These are phyloP conservation scores for Melanotaenia maccullochi DNA, from an alignment of 2,797 vertebrate species.

Conservation along the genomic window DNA sequence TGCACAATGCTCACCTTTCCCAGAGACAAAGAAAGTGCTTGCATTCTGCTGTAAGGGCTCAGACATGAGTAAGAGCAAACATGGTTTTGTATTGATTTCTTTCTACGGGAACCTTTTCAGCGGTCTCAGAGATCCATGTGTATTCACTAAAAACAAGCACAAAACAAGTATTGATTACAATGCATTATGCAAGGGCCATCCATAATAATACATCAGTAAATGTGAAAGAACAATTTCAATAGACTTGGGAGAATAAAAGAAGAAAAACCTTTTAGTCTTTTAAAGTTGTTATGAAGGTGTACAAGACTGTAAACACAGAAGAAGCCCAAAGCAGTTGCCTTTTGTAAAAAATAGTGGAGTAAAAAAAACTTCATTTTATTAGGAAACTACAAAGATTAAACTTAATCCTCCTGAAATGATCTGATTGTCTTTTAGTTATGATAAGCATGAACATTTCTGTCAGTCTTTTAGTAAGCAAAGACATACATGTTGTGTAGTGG, in stretches of 20 bases:
- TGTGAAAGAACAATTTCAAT: slow-evolving; percentile 31
- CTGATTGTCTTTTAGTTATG: not conserved
- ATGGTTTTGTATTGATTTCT: slow-evolving; percentile 72
- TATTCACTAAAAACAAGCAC: slow-evolving; percentile 56
- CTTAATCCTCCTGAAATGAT: not conserved
- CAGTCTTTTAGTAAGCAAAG: no score
- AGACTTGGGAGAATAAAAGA: slow-evolving; percentile 10
- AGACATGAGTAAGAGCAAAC: slow-evolving; percentile 62
- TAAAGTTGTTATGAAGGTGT: not conserved
- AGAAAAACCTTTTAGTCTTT: not conserved
- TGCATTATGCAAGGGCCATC: slow-evolving; percentile 62
- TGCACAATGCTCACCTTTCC: slow-evolving; percentile 61
- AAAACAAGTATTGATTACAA: slow-evolving; percentile 58
- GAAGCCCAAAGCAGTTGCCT: not conserved
- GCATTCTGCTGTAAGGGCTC: slow-evolving; percentile 42
- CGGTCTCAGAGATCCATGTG: slow-evolving; percentile 39
- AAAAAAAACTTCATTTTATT: no score
- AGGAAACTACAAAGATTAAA: no score
- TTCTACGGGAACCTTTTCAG: slow-evolving; percentile 66
- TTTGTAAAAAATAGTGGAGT: not conserved
- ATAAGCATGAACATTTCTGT: not conserved
- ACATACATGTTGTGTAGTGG: not conserved
- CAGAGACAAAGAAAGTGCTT: slow-evolving; percentile 58
- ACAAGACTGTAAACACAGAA: not conserved
- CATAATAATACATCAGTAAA: slow-evolving; percentile 49